Conservation (phyloP, 2,797 vertebrate genomes). For the Selene dorsalis region DNA sequence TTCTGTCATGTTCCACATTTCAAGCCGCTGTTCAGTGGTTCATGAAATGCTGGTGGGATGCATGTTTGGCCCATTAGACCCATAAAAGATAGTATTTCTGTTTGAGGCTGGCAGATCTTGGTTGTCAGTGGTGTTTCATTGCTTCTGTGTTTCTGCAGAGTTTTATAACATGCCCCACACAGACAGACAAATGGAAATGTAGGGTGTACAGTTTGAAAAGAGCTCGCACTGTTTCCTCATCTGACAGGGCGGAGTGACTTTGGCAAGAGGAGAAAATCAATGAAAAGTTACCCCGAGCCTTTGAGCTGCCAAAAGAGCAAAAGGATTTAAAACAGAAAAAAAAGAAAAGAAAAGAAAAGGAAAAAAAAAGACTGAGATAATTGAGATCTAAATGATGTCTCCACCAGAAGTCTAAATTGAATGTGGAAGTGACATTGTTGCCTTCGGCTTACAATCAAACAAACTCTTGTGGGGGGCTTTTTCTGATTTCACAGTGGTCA, state of each 20-base stretch:
- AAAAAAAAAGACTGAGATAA: constrained; percentile 55
- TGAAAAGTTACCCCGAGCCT: constrained; percentile 57
- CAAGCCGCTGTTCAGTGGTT: neutral
- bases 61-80: neutral
- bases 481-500: constrained; percentile 36
- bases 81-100: constrained; percentile 4
- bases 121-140: neutral
- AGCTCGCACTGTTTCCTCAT: constrained; percentile 19
- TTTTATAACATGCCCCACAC: constrained; percentile 19
- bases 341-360: no score
- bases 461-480: constrained; percentile 29
- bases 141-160: constrained; percentile 1
- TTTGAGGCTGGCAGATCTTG: constrained; percentile 7
- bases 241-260: constrained; percentile 27
- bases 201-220: constrained; percentile 27
- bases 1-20: constrained; percentile 1
- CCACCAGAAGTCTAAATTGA: constrained; percentile 56
- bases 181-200: constrained; percentile 34
- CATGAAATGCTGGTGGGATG: neutral
- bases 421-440: constrained; percentile 62
- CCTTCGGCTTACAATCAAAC: constrained; percentile 45
- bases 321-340: no score
- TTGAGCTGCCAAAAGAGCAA: constrained; percentile 27
- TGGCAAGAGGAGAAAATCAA: constrained; percentile 56
- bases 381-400: constrained; percentile 71